Conservation (phyloP, 2,888 invertebrate species). For the Drosophila nr. fundita region DNA sequence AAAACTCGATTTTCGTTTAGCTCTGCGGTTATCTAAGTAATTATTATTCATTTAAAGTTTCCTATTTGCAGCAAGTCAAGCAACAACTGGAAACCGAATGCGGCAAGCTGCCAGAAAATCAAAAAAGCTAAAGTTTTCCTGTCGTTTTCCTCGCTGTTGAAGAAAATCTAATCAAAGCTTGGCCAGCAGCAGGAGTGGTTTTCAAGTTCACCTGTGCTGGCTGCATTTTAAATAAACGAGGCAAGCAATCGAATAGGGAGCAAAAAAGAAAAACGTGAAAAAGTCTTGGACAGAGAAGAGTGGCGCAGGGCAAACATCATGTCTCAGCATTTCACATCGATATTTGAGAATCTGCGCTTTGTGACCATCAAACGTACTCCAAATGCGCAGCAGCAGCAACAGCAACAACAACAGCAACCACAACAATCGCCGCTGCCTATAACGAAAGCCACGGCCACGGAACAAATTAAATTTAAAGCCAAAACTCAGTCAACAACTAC, state of each 20-base stretch:
- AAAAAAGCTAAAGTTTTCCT: constrained; percentile 32
- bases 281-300: constrained; percentile 8
- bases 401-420: constrained; percentile 54
- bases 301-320: constrained; percentile 67
- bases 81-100: constrained; percentile 32
- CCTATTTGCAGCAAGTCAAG: constrained; percentile 21
- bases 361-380: constrained; percentile 78
- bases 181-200: constrained; percentile 34
- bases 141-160: constrained; percentile 25
- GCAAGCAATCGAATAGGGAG: constrained; percentile 37
- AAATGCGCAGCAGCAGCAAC: constrained; percentile 59
- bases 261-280: constrained; percentile 19
- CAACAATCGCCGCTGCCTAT: constrained; percentile 50
- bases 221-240: constrained; percentile 70
- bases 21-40: constrained; percentile 12
- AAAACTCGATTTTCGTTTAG: neutral
- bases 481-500: constrained; percentile 57
- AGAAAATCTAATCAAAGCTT: constrained; percentile 75
- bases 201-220: constrained; percentile 64
- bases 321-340: constrained; percentile 84
- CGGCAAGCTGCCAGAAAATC: constrained; percentile 15
- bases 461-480: constrained; percentile 68
- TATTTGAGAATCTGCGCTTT: constrained; percentile 84
- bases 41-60: constrained; percentile 45
- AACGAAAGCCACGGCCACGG: constrained; percentile 37